Evolutionary conservation across 1,140 invertebrate genomes (phyloP).

Genomic region (Coelopa frigida): DNA sequence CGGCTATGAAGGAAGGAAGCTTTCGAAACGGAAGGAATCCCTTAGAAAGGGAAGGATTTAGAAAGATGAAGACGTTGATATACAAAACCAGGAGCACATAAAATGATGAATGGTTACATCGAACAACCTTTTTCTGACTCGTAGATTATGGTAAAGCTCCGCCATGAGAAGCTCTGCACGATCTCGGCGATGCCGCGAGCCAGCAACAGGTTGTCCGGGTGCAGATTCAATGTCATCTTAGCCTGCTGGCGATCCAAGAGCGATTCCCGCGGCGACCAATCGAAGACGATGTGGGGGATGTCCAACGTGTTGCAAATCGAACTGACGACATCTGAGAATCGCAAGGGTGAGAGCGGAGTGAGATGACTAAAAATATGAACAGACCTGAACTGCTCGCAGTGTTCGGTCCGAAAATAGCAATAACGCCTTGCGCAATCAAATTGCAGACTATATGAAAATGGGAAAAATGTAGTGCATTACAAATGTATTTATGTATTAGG

Average conservation of each 20-base stretch:
- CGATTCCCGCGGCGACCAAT: slow-evolving; percentile 59
- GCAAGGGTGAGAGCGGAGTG: not conserved
- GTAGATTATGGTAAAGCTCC: slow-evolving; percentile 72
- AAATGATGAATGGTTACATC: not conserved
- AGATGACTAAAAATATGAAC: not conserved
- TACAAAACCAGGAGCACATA: not conserved
- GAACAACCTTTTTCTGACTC: slow-evolving; percentile 61
- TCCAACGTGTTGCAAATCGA: slow-evolving; percentile 63
- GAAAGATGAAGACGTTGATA: too few species aligned
- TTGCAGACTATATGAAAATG: slow-evolving; percentile 48
- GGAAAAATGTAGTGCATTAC: slow-evolving; percentile 6
- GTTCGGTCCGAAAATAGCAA: slow-evolving; percentile 71
- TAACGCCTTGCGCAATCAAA: slow-evolving; percentile 56
- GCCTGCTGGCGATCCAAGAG: slow-evolving; percentile 47
- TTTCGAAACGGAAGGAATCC: too few species aligned
- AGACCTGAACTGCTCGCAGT: slow-evolving; percentile 54
- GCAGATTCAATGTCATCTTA: slow-evolving; percentile 58
- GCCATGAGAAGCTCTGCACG: slow-evolving; percentile 68
- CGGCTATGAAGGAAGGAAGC: not conserved
- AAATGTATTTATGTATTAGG: not conserved
- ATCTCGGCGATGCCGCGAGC: slow-evolving; percentile 68
- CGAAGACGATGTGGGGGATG: slow-evolving; percentile 63
- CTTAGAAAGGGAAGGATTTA: not conserved
- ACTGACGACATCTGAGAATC: slow-evolving; percentile 57
- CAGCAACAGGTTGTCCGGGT: slow-evolving; percentile 63